Conservation (phyloP, 2,888 invertebrate species). For the Microctonus aethiopoides region DNA sequence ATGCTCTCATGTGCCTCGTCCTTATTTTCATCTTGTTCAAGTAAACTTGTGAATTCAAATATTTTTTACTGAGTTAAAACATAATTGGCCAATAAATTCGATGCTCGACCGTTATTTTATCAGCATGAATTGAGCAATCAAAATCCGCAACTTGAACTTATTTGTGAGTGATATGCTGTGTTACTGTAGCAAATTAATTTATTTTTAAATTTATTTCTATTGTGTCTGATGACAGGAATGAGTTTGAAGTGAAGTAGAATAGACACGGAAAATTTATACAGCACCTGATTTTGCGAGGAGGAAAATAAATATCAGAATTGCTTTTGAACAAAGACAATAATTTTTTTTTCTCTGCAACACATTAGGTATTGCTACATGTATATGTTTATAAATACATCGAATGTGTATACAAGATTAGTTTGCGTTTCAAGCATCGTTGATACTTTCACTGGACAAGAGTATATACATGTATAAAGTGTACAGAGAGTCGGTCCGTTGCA, state of each 20-base stretch:
- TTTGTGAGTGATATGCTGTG: background rate
- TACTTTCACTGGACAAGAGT: slow-evolving; percentile 59
- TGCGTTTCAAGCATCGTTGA: slow-evolving; percentile 32
- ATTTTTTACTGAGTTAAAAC: background rate
- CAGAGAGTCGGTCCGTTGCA: slow-evolving; percentile 45
- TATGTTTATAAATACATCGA: background rate
- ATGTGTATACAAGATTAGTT: slow-evolving; percentile 11
- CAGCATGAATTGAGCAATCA: background rate
- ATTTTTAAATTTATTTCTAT: background rate
- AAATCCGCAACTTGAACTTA: background rate
- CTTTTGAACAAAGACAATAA: background rate
- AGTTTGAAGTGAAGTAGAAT: background rate
- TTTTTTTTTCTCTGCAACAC: background rate
- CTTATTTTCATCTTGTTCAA: background rate
- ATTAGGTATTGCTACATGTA: background rate
- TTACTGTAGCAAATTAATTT: background rate
- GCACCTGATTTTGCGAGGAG: no score
- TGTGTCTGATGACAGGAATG: background rate
- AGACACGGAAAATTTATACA: no score
- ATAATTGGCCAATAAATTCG: background rate
- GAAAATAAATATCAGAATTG: background rate
- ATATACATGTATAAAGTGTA: slow-evolving; percentile 11
- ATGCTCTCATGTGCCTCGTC: background rate
- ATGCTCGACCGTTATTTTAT: slow-evolving; percentile 5
- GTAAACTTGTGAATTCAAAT: background rate